Base-by-base conservation (phyloP, 30 jellyfish, hydroid and myxozoan genomes). In the Hydra vulgaris region DNA sequence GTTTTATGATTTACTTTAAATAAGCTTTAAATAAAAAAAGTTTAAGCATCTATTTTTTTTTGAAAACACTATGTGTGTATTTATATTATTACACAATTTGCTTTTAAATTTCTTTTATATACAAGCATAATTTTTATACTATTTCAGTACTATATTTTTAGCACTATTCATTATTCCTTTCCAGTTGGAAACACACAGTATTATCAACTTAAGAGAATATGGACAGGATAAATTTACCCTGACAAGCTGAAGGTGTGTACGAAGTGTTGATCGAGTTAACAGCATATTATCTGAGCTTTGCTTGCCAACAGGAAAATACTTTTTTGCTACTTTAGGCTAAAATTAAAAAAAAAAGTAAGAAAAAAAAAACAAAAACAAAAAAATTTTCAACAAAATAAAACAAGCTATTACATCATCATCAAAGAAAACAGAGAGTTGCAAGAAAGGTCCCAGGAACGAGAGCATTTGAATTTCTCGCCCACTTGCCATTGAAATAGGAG, bases 271-370 rank as follows among this genome's bases (percentile, higher is more conserved):
- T 74, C 87, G 93, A 20, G 87, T 85, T 27, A 84, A 84, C 66
- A 81, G 87, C 4, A 85, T 75, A 27, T 87, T 93, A 74, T 86
- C 94, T n/a, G 81, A 80, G 26, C 89, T 74, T 0, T 96, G 95
- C 54, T 87, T 87, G 5, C 96, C 98, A 61, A 86, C 95, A 17
- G 98, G 94, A 81, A 92, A 92, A 72, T 92, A 92, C 72, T 92
- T 92, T 27, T 92, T 90, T 8, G 98, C 96, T 71, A 92, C 96
- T 75, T 77, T 84, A 8, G 98, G 89, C 98, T 92, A 56, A 3
- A 78, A 53, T 21, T 8, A 66, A 25, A 66, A 54, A 0, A 15
- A n/a, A n/a, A 68, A 68, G 75, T 68, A 3, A 81, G 0, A 81
- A 81, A 18, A 52, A 17, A 66, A 54, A 66, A 26, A 18, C 5